A percentile compares a stretch with the other conserved stretches of the same genome.
Evolutionary conservation across 2,888 invertebrate species (phyloP).

Genomic region (Chalcosyrphus nemorum): DNA sequence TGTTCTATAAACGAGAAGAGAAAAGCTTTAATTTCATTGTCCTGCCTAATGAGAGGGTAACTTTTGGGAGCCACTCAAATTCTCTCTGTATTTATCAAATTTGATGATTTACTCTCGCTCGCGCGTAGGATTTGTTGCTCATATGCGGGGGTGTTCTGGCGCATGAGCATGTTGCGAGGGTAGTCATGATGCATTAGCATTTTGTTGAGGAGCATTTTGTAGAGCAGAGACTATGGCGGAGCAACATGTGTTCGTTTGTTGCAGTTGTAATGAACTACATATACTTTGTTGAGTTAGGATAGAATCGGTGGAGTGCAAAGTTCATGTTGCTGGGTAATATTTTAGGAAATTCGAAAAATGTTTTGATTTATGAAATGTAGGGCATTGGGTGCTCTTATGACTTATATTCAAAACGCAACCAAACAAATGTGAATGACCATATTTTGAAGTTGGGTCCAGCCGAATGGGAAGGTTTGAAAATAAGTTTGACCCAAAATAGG

Average conservation of each 20-base stretch:
- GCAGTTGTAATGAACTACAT: background rate
- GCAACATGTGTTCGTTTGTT: conserved; percentile 1
- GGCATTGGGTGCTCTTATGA: too few species aligned
- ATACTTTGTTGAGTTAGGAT: background rate
- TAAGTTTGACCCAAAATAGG: too few species aligned
- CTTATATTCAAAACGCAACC: too few species aligned
- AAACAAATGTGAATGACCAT: too few species aligned
- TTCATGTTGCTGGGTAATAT: background rate
- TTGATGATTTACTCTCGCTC: background rate
- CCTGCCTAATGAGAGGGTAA: conserved; percentile 45
- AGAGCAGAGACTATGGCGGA: background rate
- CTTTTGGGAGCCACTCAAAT: conserved; percentile 12
- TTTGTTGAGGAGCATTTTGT: background rate
- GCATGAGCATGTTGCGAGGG: background rate
- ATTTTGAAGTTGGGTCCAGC: too few species aligned
- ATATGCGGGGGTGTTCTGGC: background rate
- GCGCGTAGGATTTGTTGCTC: background rate
- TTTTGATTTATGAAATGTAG: too few species aligned
- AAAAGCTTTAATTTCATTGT: conserved; percentile 57
- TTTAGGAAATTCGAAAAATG: too few species aligned
- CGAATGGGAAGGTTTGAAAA: too few species aligned
- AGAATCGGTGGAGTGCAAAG: background rate
- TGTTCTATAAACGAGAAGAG: conserved; percentile 53
- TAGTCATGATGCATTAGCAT: background rate
- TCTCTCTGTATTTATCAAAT: background rate